Conservation (phyloP, 2,113 vertebrate genomes). For the Pteronura brasiliensis region DNA sequence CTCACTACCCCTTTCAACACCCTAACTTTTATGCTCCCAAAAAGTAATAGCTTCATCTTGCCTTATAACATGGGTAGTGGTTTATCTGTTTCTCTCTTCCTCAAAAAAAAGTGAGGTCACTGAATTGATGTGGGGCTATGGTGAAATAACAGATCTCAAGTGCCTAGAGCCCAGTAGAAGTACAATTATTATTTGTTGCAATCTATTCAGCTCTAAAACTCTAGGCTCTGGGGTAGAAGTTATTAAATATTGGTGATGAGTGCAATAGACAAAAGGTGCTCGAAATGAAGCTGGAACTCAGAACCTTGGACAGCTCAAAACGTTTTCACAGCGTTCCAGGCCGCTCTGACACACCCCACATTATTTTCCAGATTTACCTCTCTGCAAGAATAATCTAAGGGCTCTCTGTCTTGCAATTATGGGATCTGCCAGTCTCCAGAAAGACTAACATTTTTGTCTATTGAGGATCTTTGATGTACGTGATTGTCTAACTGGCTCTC, state of each 20-base stretch:
- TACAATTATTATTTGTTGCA: background rate
- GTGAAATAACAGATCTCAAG: background rate
- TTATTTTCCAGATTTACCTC: background rate
- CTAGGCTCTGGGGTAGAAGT: background rate
- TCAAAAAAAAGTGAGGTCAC: background rate
- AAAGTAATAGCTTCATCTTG: background rate
- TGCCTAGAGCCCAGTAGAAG: background rate
- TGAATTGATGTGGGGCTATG: background rate
- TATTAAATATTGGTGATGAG: background rate
- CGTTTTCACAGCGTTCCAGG: fast-evolving
- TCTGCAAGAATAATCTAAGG: background rate
- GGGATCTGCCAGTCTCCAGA: background rate
- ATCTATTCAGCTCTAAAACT: background rate
- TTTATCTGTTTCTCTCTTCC: conserved; percentile 16
- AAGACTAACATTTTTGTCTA: background rate
- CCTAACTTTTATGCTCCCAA: background rate
- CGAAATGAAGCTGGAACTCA: background rate
- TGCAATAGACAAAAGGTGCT: background rate
- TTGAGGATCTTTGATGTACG: background rate
- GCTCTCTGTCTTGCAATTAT: background rate
- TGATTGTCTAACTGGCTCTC: background rate
- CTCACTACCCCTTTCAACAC: background rate
- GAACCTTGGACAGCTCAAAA: background rate
- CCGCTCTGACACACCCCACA: background rate
- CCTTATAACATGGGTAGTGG: background rate